phyloP scores from a whole-genome alignment of 2,797 vertebrate genomes.

The Urosaurus nigricauda region DNA sequence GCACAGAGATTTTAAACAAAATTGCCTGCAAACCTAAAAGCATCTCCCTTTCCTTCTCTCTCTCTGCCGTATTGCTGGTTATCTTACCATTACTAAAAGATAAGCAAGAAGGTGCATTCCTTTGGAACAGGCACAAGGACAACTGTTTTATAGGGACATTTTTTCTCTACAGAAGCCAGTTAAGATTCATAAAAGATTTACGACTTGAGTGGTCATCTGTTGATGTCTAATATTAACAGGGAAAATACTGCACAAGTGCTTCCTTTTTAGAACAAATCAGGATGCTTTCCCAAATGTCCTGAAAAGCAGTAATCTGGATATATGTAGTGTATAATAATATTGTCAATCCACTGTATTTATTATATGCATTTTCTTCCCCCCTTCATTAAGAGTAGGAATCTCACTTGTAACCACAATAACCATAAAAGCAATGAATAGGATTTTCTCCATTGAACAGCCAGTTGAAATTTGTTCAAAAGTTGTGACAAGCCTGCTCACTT shows the following conservation, averaged over 20 bases:
- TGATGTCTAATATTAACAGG: slow-evolving; percentile 22
- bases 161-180: slow-evolving; percentile 16
- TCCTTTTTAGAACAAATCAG: background rate
- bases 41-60: slow-evolving; percentile 13
- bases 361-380: background rate
- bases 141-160: slow-evolving; percentile 13
- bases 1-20: slow-evolving; percentile 48
- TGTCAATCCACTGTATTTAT: background rate
- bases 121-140: background rate
- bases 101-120: background rate
- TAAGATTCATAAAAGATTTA: slow-evolving; percentile 9
- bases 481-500: too few relatives aligned
- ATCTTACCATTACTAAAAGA: slow-evolving; percentile 12
- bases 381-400: background rate
- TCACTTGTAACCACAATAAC: background rate
- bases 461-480: too few relatives aligned
- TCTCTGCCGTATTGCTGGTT: slow-evolving; percentile 11
- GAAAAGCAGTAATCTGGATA: background rate
- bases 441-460: too few relatives aligned
- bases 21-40: slow-evolving; percentile 39
- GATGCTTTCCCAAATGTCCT: background rate
- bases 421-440: too few relatives aligned
- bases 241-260: background rate
- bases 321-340: background rate
- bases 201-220: background rate